Evolutionary conservation across 2,797 vertebrate species (phyloP), one percentile per base, ranked within the genome.

Genomic region (Ambastaia sidthimunki): DNA sequence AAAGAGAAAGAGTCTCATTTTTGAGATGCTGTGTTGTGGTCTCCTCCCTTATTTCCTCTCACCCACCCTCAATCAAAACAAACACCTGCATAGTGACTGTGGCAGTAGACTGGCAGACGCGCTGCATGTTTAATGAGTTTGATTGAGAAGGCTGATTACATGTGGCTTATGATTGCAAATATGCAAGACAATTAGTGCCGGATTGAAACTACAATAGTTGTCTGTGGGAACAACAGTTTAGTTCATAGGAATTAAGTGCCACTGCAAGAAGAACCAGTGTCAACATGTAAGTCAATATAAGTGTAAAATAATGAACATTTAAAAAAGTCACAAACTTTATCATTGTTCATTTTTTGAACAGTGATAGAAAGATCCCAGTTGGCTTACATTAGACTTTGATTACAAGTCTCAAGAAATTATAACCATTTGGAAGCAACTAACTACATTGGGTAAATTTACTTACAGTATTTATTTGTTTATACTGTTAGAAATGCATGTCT

Each of bases 1-100:
- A 84, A 82, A 12, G 54, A 76, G 69, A 75, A 81, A 55, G 44
- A 41, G 73, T 11, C 18, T 80, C 70, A 72, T 81, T 76, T 80
- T 59, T 63, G 72, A 44, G 57, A 62, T 70, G 50, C 41, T 1
- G 52, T 59, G 50, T 76, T 63, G 41, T 50, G 21, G 60, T 60
- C 78, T 83, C 69, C 47, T 63, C 71, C 74, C 71, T 47, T 18
- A 73, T 74, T 72, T 76, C 62, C 72, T 75, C 60, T 55, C 34
- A 18, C 31, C 77, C 48, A 60, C 23, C 59, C 55, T 55, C 50
- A 54, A 77, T 83, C 63, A 78, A 81, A 80, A 79, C n/a, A 72
- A 59, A 65, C 69, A 73, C 60, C 70, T 80, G 76, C 68, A 62
- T 63, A 47, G n/a, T 47, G 7, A 23, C 11, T 28, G 41, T 6